Evolutionary conservation across 2,888 invertebrate species (phyloP), one percentile per base, ranked within the genome.

Genomic region (Phengaris alcon): DNA sequence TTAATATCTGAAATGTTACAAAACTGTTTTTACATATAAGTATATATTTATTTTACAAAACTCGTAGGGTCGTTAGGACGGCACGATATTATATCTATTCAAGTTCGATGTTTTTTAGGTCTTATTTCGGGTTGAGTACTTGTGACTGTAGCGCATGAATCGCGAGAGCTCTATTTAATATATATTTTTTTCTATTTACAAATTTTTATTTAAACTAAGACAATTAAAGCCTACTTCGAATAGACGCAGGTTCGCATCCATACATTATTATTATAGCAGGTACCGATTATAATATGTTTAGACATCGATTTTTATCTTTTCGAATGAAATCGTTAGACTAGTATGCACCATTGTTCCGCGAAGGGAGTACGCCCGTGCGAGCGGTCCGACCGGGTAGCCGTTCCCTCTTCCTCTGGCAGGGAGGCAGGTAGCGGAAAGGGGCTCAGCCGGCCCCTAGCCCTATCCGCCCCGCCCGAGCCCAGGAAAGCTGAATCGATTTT

Each of bases 51-150:
- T 90, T 91, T 91, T 91, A 91, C 91, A 93, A 93, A 93, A 93
- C 90, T 92, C 92, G 91, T 91, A 92, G 91, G 92, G 92, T 92
- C 91, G 92, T 90, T 91, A 93, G 93, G 93, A 93, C 93, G 93
- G 93, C 93, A 93, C 93, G 91, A 93, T 93, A 91, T 87, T 89
- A 88, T 87, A 89, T 90, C 90, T 93, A 92, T 91, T 88, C 90
- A 91, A 91, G 86, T 93, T 93, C 93, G 93, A 93, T 93, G 93
- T 93, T 91, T 90, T 82, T 82, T 85, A 91, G 91, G 91, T 91
- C 89, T 88, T 88, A 52, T 87, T 82, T 87, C 85, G 87, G 88
- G 85, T 89, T 83, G 81, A 82, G 82, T 80, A 77, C 69, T 80
- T 80, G 80, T 81, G 79, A 78, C 84, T 81, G 84, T 84, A 84